A percentile compares a stretch with the other conserved stretches of the same genome.
phyloP scores from a whole-genome alignment of 2,797 vertebrate genomes.

The Ceyx erithaca region DNA sequence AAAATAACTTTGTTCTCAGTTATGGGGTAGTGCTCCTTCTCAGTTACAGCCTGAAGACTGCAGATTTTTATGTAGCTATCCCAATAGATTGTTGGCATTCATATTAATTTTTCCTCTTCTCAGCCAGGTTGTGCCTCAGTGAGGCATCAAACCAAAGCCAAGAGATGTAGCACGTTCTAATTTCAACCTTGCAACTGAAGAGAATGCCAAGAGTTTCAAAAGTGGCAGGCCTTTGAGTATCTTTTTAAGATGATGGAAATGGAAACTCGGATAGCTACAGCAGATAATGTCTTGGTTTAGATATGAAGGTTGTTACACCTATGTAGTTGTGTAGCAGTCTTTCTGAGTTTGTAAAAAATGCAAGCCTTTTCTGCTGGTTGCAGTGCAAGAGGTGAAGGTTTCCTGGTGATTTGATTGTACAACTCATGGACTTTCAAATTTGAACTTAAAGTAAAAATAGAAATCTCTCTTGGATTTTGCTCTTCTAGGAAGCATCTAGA shows the following conservation, averaged over 20 bases:
- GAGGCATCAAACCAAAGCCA: constrained; percentile 28
- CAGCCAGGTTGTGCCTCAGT: constrained; percentile 15
- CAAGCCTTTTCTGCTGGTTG: not conserved
- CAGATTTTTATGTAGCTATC: constrained; percentile 31
- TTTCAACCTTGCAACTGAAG: constrained; percentile 41
- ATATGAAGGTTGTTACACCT: not conserved
- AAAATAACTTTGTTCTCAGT: constrained; percentile 29
- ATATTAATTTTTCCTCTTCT: constrained; percentile 30
- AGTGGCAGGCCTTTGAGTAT: not conserved
- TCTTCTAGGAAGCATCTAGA: not conserved
- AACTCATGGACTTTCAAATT: not conserved
- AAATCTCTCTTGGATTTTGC: not conserved
- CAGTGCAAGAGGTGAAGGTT: not conserved
- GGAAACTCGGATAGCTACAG: not conserved
- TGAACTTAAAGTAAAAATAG: not conserved
- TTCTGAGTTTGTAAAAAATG: not conserved
- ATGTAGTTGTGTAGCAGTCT: not conserved
- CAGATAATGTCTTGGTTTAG: not conserved
- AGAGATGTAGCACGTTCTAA: constrained; percentile 38
- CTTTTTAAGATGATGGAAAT: not conserved
- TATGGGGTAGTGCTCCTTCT: constrained; percentile 26
- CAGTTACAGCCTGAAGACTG: constrained; percentile 45
- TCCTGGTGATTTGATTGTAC: not conserved
- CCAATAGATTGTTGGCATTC: constrained; percentile 23
- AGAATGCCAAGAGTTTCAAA: constrained; percentile 50